Evolutionary conservation across 2,797 vertebrate species (phyloP), one percentile per base, ranked within the genome.

Genomic region (Ctenopoma kingsleyae): DNA sequence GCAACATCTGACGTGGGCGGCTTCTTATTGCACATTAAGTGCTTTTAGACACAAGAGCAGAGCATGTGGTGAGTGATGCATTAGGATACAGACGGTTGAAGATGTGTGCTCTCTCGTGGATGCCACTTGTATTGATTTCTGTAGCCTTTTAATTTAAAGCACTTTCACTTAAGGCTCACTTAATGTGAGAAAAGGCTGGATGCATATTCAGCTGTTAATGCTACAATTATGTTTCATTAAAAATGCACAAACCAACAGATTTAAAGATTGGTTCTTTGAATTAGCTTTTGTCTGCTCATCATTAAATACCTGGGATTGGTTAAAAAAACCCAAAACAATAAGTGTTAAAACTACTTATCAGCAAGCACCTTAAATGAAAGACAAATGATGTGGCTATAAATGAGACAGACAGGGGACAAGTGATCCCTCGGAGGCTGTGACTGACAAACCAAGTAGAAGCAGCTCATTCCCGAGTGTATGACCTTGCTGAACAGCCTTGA

Each of bases 141-240:
- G 86, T 83, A 78, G 88, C 86, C 92, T 93, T 94, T 94, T 94
- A 89, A 95, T 94, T 94, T 92, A 82, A 86, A 86, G 85, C 89
- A 90, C 91, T 91, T 87, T 91, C 86, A 91, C 89, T 92, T 92
- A 92, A 90, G 87, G 84, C 86, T 76, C 74, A 86, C 74, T 80
- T 74, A 85, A 85, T 87, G 90, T 78, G 85, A 82, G 88, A 90
- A 88, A 87, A 81, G 80, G 68, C 76, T 40, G 87, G 81, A 86
- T 91, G 89, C 86, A 91, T 91, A 94, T 93, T 92, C 88, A 84
- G 86, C 87, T 83, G 83, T 90, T 94, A 96, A 96, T 95, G 93
- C 92, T 93, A 87, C 90, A 95, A 96, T 95, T 95, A 95, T 94
- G 91, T 91, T 92, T 93, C 95, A 96, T 97, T 95, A 97, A 95